Conservation (phyloP, 1,140 invertebrate genomes). For the Apolygus lucorum region DNA sequence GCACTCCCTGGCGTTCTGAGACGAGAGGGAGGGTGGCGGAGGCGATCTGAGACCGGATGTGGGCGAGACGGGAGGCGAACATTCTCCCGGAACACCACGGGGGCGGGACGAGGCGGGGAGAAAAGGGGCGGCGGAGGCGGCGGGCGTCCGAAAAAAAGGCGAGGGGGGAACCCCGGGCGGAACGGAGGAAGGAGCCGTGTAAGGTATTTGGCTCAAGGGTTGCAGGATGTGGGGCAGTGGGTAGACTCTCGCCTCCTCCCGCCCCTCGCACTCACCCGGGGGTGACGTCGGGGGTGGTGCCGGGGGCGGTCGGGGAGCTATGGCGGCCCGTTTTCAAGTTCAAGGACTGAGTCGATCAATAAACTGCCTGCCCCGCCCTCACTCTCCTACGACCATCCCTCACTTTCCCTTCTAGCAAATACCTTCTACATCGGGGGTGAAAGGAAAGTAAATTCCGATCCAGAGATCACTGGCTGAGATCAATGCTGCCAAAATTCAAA, state of each 20-base stretch:
- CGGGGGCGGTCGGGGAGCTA: neutral
- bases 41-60: no score
- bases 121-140: neutral
- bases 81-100: no score
- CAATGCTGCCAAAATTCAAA: no score
- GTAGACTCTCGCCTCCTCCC: neutral
- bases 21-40: no score
- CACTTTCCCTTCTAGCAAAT: no score
- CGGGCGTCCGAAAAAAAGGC: neutral
- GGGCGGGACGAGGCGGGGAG: neutral
- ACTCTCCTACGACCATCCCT: no score
- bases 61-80: no score
- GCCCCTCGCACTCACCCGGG: neutral
- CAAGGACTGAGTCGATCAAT: neutral
- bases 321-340: neutral
- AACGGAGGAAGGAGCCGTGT: neutral
- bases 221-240: neutral
- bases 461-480: no score
- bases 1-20: no score
- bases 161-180: neutral
- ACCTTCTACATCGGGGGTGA: no score
- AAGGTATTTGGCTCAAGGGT: neutral
- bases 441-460: no score
- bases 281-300: neutral
- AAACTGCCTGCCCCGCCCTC: neutral